A percentile compares a stretch with the other conserved stretches of the same genome.
Evolutionary conservation across 92 coral and sea anemone genomes (phyloP).

Genomic region (Siderastrea radians): DNA sequence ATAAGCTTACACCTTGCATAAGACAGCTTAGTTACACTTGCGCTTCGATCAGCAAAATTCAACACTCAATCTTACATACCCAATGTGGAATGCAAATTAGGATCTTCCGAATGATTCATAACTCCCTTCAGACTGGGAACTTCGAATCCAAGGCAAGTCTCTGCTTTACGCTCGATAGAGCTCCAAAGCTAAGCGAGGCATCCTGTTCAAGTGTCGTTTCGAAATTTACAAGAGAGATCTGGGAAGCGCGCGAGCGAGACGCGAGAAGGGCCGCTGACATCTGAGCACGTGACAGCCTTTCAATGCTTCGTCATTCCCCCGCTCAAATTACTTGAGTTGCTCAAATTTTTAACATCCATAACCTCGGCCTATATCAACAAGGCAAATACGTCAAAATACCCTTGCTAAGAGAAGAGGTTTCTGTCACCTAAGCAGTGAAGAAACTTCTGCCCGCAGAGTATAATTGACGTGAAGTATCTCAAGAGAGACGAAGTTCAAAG

Average conservation of each 20-base stretch:
- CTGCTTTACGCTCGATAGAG: slow-evolving; percentile 1
- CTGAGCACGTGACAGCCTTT: slow-evolving; percentile 21
- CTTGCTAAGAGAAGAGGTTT: no score
- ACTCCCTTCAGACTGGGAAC: background rate
- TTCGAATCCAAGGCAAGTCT: background rate
- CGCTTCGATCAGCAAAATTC: slow-evolving; percentile 1
- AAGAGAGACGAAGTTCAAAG: no score
- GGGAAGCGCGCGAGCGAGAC: background rate
- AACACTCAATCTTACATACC: slow-evolving; percentile 13
- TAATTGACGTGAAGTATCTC: no score
- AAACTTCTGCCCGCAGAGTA: no score
- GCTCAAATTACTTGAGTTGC: slow-evolving; percentile 3
- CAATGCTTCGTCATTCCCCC: background rate
- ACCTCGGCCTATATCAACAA: no score
- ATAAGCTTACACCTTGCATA: slow-evolving; percentile 6
- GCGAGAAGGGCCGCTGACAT: slow-evolving; percentile 25
- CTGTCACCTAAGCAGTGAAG: no score
- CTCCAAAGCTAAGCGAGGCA: background rate
- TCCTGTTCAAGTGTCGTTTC: background rate
- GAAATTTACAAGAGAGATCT: background rate
- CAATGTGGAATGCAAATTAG: slow-evolving; percentile 13
- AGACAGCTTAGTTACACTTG: background rate
- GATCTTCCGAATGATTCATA: slow-evolving; percentile 44
- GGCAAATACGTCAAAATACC: no score
- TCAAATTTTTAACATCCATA: no score